Evolutionary conservation across 2,888 invertebrate species (phyloP), one percentile per base, ranked within the genome.

Genomic region (Carcina quercana): DNA sequence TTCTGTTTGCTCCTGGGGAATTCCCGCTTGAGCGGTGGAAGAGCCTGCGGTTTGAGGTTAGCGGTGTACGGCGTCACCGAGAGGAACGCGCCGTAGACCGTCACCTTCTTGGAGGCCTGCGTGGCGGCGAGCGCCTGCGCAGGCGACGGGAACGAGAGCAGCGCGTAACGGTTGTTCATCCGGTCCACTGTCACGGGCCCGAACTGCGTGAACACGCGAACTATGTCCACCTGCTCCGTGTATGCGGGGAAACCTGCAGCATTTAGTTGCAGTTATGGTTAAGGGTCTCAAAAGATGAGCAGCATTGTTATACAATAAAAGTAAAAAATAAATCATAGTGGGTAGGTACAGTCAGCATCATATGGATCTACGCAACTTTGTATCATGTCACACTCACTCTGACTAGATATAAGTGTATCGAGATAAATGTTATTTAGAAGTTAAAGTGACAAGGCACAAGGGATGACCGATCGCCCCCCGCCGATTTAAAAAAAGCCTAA

Each of bases 161-260:
- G 45, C 0, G 73, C 61, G 15, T 46, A 43, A 12, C 47, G 47
- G 8, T 43, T 41, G 22, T 33, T 50, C 12, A 66, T 35, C 4
- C 40, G 42, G 10, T 69, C 69, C 2, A 76, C 47, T 1, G 37
- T 42, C 4, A 62, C 59, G 0, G 24, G 15, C 1, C 76, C 78
- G 37, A 68, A 65, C 17, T 43, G 32, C 0, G 47, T 15, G 38
- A 79, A 68, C 2, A 59, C 50, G 0, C 59, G 54, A 5, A 46
- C 19, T 1, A 80, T 34, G 32, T 80, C 80, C 13, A 59, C 55
- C 0, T 59, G 36, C 27, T 65, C 65, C 0, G 69, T 59, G 54
- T 61, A 79, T 1, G 37, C 30, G 0, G 79, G 76, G 43, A 58
- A 78, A 0, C 74, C 80, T 79, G 51, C 1, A 47, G 47, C 1